Evolutionary conservation across 2,888 invertebrate species (phyloP).

Genomic region (Cyaniris semiargus): DNA sequence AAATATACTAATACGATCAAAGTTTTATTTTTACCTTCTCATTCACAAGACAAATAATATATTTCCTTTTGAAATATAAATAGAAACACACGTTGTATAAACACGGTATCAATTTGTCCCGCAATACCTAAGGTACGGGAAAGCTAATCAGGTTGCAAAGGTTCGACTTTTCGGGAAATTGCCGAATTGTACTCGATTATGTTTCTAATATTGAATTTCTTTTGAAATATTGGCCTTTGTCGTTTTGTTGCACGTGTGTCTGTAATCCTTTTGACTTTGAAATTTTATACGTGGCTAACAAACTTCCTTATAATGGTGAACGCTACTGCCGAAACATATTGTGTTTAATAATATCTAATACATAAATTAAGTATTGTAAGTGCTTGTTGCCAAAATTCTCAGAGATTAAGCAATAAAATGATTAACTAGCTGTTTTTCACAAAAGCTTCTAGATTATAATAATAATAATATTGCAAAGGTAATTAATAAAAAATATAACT

Average conservation of each 20-base stretch:
- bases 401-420: too few species aligned
- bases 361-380: too few species aligned
- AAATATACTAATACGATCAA: neutral
- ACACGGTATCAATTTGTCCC: neutral
- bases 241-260: neutral
- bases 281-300: neutral
- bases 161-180: neutral
- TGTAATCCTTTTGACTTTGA: neutral
- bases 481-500: too few species aligned
- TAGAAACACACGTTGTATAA: neutral
- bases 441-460: too few species aligned
- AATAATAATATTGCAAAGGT: too few species aligned
- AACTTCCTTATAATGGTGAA: neutral
- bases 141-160: constrained; percentile 3
- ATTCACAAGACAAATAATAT: neutral
- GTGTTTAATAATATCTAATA: neutral
- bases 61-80: neutral
- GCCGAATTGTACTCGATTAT: constrained; percentile 8
- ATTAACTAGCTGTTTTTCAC: too few species aligned
- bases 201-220: constrained; percentile 17
- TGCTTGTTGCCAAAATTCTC: too few species aligned
- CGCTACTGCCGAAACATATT: neutral
- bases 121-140: neutral
- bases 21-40: neutral
- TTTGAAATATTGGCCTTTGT: constrained; percentile 2